A percentile compares a stretch with the other conserved stretches of the same genome.
Evolutionary conservation across 2,797 vertebrate species (phyloP).

Genomic region (Sebastiscus tertius): DNA sequence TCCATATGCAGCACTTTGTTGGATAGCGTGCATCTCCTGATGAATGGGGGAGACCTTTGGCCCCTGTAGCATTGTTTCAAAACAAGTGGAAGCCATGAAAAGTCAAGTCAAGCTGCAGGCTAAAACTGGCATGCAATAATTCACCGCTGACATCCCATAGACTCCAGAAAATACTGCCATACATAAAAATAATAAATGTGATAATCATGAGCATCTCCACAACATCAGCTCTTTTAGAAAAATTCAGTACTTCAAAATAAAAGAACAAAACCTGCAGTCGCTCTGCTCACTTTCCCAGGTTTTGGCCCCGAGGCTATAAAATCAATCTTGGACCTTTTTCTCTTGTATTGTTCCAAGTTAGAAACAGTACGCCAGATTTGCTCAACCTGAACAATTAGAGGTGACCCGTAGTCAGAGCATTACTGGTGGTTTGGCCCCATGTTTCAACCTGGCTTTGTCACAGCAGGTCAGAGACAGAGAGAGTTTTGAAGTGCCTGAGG

Average conservation of each 20-base stretch:
- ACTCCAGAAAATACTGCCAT: neutral
- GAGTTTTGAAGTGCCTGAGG: neutral
- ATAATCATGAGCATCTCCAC: constrained; percentile 7
- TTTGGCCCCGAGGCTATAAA: constrained; percentile 39
- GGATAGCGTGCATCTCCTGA: constrained; percentile 63
- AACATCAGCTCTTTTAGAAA: neutral
- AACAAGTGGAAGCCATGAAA: constrained; percentile 42
- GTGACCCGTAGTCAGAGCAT: constrained; percentile 47
- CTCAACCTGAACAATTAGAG: constrained; percentile 67
- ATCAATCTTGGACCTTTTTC: constrained; percentile 43
- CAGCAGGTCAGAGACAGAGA: neutral
- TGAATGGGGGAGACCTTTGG: constrained; percentile 73
- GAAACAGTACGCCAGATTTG: constrained; percentile 45
- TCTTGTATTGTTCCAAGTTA: constrained; percentile 38
- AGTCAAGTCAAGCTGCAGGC: constrained; percentile 33
- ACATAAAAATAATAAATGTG: neutral
- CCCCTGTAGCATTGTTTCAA: constrained; percentile 56
- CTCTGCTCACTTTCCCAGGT: constrained; percentile 23
- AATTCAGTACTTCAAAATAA: neutral
- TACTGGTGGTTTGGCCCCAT: constrained; percentile 40
- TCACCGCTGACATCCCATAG: constrained; percentile 9
- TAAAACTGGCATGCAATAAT: constrained; percentile 13
- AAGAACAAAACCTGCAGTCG: constrained; percentile 4
- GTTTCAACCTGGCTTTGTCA: constrained; percentile 25
- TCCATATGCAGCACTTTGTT: constrained; percentile 71